A percentile compares a stretch with the other conserved stretches of the same genome.
phyloP scores from a whole-genome alignment of 2,888 invertebrate genomes.

The Epinotia bilunana region DNA sequence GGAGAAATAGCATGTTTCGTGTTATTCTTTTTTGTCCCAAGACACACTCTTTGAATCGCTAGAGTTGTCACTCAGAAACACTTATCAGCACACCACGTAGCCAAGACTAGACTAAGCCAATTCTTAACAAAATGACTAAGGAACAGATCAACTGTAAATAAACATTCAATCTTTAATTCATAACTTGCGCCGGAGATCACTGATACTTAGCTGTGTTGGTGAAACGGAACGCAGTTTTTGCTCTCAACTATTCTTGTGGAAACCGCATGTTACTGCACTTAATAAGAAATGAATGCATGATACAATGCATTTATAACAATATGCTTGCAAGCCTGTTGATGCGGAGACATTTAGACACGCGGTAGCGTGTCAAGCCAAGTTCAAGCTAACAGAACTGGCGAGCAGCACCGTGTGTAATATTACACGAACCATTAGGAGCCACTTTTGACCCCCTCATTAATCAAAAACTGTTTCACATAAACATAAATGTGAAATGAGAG shows the following conservation, averaged over 20 bases:
- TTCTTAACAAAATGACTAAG: neutral
- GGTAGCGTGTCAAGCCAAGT: too few relatives aligned
- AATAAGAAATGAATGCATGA: slow-evolving; percentile 20
- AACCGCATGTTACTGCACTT: slow-evolving; percentile 26
- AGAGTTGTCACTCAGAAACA: neutral
- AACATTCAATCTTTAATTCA: slow-evolving; percentile 24
- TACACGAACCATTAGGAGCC: too few relatives aligned
- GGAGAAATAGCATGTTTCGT: too few relatives aligned
- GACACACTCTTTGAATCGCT: neutral
- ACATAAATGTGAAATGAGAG: too few relatives aligned
- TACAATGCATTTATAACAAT: slow-evolving; percentile 12
- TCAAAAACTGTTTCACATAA: too few relatives aligned
- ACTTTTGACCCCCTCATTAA: too few relatives aligned
- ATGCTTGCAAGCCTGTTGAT: neutral
- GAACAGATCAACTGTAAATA: slow-evolving; percentile 16
- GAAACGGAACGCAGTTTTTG: slow-evolving; percentile 44
- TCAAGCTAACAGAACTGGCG: too few relatives aligned
- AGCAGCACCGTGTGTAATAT: too few relatives aligned
- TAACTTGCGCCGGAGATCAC: slow-evolving; percentile 10
- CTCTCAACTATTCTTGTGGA: slow-evolving; percentile 24
- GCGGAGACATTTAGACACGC: too few relatives aligned
- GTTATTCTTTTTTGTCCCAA: too few relatives aligned
- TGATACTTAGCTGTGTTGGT: slow-evolving; percentile 31
- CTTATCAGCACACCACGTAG: neutral
- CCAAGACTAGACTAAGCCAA: neutral